phyloP scores from a whole-genome alignment of 37 sponge, comb jelly and placozoan genomes.

The Spongilla lacustris region DNA sequence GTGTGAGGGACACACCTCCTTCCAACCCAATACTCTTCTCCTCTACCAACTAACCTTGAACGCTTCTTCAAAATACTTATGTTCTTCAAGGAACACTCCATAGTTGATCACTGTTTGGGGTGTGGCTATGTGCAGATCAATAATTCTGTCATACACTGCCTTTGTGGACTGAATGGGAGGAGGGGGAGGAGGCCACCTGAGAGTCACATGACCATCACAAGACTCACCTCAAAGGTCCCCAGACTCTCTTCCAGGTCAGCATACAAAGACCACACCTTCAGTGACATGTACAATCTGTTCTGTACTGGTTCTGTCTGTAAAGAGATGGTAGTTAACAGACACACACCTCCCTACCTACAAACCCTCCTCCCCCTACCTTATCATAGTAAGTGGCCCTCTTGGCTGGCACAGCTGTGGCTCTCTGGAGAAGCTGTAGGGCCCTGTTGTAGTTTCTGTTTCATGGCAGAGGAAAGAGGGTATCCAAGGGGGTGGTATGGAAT shows the following conservation, averaged over 20 bases:
- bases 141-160: conserved; percentile 92
- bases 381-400: conserved; percentile 91
- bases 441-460: conserved; percentile 80
- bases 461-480: background rate
- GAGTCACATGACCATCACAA: background rate
- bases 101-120: conserved; percentile 97
- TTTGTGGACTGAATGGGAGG: conserved; percentile 77
- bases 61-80: conserved; percentile 97
- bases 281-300: conserved; percentile 83
- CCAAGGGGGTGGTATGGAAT: background rate
- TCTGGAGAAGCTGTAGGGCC: conserved; percentile 75
- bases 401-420: conserved; percentile 95
- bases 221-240: conserved; percentile 88
- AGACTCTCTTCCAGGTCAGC: conserved; percentile 99
- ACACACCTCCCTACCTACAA: too few relatives aligned
- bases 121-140: conserved; percentile 95
- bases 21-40: background rate
- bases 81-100: conserved; percentile 92
- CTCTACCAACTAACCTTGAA: conserved; percentile 75
- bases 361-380: conserved; percentile 25
- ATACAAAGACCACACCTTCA: conserved; percentile 97
- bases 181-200: background rate
- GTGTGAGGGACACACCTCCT: too few relatives aligned
- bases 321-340: conserved; percentile 9
- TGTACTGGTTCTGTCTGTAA: conserved; percentile 88